Conservation (phyloP, 2,888 invertebrate species). For the Sclerodermus sp. region DNA sequence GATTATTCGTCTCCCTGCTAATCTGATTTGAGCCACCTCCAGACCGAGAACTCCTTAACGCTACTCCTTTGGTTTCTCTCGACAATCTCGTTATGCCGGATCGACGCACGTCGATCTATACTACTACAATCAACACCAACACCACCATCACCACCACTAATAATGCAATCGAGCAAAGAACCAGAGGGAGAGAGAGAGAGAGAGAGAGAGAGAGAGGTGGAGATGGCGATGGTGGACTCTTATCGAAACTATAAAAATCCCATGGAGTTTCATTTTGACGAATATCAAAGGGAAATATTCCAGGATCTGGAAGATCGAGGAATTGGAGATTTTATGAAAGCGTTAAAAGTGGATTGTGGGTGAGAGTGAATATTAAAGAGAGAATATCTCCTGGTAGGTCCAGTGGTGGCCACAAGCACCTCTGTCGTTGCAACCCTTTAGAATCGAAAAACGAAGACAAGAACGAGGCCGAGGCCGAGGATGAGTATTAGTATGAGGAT, state of each 20-base stretch:
- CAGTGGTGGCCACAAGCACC: constrained; percentile 23
- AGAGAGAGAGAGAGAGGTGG: not conserved
- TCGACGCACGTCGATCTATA: constrained; percentile 21
- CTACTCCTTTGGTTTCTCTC: constrained; percentile 55
- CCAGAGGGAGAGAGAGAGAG: too few species aligned
- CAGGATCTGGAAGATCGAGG: too few species aligned
- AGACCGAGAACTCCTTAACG: constrained; percentile 44
- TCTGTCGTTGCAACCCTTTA: constrained; percentile 36
- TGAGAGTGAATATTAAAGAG: not conserved
- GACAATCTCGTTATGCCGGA: constrained; percentile 51
- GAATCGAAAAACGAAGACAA: not conserved
- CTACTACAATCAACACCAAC: too few species aligned
- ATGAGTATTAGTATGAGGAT: too few species aligned
- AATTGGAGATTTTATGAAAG: too few species aligned
- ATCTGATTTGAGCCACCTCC: constrained; percentile 48
- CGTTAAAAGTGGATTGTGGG: not conserved
- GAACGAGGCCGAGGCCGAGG: too few species aligned
- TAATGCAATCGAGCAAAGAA: too few species aligned
- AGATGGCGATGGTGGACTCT: not conserved
- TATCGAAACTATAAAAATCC: too few species aligned
- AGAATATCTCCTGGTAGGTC: constrained; percentile 6
- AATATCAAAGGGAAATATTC: too few species aligned
- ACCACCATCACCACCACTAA: too few species aligned
- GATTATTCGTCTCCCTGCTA: constrained; percentile 42
- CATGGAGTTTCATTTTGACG: too few species aligned